Conservation (phyloP, 1,140 invertebrate genomes). For the Brachionus sp. region DNA sequence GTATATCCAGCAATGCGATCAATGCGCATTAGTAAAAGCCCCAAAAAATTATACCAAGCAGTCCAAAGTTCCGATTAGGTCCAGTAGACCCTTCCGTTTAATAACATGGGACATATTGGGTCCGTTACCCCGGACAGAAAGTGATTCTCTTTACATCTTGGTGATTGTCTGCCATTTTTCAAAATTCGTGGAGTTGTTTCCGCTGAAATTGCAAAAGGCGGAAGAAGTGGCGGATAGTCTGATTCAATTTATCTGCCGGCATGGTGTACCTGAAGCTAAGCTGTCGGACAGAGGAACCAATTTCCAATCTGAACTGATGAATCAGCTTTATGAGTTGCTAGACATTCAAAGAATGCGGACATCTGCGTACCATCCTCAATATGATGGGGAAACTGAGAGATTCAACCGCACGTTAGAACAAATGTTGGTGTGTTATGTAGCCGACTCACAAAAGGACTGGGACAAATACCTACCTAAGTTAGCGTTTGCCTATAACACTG, state of each 20-base stretch:
- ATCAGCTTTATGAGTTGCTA: neutral
- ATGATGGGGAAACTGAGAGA: slow-evolving; percentile 52
- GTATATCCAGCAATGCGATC: neutral
- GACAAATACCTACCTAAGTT: neutral
- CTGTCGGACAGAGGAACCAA: slow-evolving; percentile 2
- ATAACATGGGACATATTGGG: neutral
- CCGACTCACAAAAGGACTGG: neutral
- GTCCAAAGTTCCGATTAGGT: neutral
- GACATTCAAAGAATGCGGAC: slow-evolving; percentile 47
- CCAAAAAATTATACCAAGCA: neutral
- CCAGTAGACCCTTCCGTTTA: neutral
- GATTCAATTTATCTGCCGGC: neutral
- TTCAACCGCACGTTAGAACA: slow-evolving; percentile 50
- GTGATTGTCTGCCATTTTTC: neutral
- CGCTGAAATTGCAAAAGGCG: neutral
- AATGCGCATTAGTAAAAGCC: neutral
- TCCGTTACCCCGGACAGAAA: neutral
- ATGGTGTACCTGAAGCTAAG: neutral
- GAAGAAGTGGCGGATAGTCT: neutral
- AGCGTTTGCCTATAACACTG: neutral
- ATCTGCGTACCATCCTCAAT: slow-evolving; percentile 51
- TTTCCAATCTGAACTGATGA: slow-evolving; percentile 40
- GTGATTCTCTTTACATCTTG: neutral
- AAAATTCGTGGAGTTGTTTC: neutral
- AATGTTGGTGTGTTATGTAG: neutral